phyloP scores from a whole-genome alignment of 2,888 invertebrate species.

The Hirtodrosophila confusa region DNA sequence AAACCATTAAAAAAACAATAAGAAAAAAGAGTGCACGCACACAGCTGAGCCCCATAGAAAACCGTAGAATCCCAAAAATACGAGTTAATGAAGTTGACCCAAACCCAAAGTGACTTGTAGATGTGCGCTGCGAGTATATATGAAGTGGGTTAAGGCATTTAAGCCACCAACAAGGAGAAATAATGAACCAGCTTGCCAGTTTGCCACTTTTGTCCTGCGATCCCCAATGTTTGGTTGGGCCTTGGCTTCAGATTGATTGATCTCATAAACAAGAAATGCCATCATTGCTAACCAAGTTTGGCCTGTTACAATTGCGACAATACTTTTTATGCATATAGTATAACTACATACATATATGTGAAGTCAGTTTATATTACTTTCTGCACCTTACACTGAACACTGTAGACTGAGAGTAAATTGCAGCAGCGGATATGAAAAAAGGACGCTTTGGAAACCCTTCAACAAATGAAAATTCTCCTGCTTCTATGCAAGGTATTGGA shows the following conservation, averaged over 20 bases:
- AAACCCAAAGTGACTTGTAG: conserved; percentile 58
- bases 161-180: neutral
- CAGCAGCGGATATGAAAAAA: no score
- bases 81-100: conserved; percentile 15
- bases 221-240: no score
- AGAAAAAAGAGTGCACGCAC: conserved; percentile 36
- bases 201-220: neutral
- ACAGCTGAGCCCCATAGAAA: conserved; percentile 54
- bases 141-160: conserved; percentile 55
- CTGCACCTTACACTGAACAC: no score
- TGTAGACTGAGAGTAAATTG: no score
- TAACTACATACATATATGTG: no score
- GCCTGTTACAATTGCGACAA: no score
- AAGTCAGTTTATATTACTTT: no score
- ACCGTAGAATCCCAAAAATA: conserved; percentile 25
- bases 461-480: no score
- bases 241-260: conserved; percentile 34
- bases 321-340: no score
- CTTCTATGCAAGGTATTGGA: no score
- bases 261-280: neutral
- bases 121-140: conserved; percentile 34
- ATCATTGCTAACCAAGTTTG: no score
- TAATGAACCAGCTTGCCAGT: conserved; percentile 2
- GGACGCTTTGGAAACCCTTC: no score
- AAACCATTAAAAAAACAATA: conserved; percentile 32